phyloP scores from a whole-genome alignment of 2,113 vertebrate species.

The Lamprotornis superbus region DNA sequence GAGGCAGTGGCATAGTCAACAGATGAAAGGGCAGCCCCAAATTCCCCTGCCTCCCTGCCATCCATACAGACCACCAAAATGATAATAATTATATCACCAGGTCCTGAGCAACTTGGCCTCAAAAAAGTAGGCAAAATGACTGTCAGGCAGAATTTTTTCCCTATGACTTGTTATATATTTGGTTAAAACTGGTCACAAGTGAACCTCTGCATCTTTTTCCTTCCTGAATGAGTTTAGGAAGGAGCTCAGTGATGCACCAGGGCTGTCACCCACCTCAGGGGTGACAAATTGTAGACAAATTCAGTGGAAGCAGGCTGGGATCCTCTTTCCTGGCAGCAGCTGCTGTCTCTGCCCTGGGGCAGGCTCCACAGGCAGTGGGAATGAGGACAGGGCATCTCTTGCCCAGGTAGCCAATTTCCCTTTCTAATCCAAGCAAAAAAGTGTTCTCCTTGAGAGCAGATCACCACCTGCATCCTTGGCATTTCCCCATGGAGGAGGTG shows the following conservation, averaged over 20 bases:
- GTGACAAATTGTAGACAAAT: background rate
- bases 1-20: background rate
- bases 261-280: background rate
- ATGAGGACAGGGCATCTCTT: background rate
- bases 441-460: background rate
- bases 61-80: background rate
- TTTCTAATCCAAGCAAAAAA: background rate
- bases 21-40: background rate
- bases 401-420: background rate
- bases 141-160: background rate
- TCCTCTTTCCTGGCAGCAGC: background rate
- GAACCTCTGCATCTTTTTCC: background rate
- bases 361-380: background rate
- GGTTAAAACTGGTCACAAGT: background rate
- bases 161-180: background rate
- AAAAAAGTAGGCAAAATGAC: background rate
- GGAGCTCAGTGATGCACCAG: background rate
- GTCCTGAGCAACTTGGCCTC: background rate
- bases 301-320: background rate
- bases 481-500: background rate
- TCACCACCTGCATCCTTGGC: background rate
- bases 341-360: background rate
- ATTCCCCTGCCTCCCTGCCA: background rate
- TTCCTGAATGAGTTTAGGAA: background rate
- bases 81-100: background rate